Percentiles rank a stretch among this genome's conserved stretches.
These are phyloP conservation scores for Thalassaphorura encarpata DNA, from an alignment of 1,140 invertebrate species.

Conservation along the genomic window DNA sequence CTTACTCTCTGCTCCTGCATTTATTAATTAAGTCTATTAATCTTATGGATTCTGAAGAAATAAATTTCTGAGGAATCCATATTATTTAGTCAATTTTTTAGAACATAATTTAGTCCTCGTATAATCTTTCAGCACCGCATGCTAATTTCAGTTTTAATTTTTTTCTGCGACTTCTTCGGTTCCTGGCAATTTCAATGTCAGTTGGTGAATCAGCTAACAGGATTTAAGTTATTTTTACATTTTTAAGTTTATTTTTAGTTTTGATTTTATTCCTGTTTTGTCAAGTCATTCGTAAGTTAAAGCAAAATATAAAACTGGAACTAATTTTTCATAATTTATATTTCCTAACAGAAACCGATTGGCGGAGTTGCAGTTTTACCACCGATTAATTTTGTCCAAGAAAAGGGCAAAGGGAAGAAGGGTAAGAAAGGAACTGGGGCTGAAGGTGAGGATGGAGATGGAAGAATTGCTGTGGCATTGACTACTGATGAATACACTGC, in stretches of 20 bases:
- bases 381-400: constrained; percentile 42
- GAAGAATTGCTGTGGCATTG: no score
- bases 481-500: no score
- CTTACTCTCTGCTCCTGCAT: no score
- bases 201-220: no score
- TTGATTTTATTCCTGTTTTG: background rate
- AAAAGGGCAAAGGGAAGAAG: constrained; percentile 31
- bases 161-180: background rate
- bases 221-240: no score
- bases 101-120: background rate
- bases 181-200: no score
- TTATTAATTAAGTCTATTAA: no score
- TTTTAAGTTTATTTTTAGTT: no score
- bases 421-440: no score
- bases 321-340: background rate
- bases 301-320: background rate
- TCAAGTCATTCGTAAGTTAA: background rate
- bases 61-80: no score
- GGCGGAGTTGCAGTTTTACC: constrained; percentile 77
- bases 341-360: constrained; percentile 53
- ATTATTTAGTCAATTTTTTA: background rate
- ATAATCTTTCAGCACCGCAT: background rate
- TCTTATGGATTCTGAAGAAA: no score
- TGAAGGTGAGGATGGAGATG: no score
- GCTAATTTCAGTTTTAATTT: background rate